Evolutionary conservation across 1,140 invertebrate genomes (phyloP), one percentile per base, ranked within the genome.

Genomic region (Tetramorium parvispinum): DNA sequence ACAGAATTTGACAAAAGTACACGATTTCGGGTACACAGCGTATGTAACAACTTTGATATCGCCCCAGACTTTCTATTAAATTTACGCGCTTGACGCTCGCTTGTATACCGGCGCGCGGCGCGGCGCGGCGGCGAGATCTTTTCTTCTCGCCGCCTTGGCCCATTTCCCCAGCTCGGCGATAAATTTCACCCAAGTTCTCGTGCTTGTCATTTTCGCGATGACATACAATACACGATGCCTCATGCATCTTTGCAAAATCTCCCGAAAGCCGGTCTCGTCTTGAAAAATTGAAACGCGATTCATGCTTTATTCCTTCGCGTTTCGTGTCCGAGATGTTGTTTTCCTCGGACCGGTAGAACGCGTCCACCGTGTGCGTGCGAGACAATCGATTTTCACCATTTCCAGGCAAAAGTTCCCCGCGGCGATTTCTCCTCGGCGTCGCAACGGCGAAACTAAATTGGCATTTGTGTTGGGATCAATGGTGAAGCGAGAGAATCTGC

Each of bases 191-290:
- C 1, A 83, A 83, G 68, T 83, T 83, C 79, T 75, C 68, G 79
- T 53, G 66, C 79, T 75, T 83, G 79, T 83, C 79, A 83, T 75
- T 73, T 70, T 59, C 68, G 16, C 79, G 53, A 83, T 73, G 79
- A 83, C 79, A 49, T 43, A 73, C 53, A 75, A 59, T 83, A 83
- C 53, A 83, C 40, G 53, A 75, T 83, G 53, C 55, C 43, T 59
- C 53, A 59, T 83, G 79, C 79, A 75, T 83, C 61, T 24, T 75
- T 83, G 79, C 68, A 83, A 83, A 83, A 83, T 83, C 79, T 83
- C 61, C 24, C 18, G 68, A 37, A 55, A 46, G 53, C 66, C 4
- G 65, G 51, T 73, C 43, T 83, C 68, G 68, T 61, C 51, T 32
- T 70, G 79, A 75, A 24, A 83, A 59, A 83, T 83, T 83, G 79